Evolutionary conservation across 2,797 vertebrate species (phyloP).

Genomic region (Myotis vivesi): DNA sequence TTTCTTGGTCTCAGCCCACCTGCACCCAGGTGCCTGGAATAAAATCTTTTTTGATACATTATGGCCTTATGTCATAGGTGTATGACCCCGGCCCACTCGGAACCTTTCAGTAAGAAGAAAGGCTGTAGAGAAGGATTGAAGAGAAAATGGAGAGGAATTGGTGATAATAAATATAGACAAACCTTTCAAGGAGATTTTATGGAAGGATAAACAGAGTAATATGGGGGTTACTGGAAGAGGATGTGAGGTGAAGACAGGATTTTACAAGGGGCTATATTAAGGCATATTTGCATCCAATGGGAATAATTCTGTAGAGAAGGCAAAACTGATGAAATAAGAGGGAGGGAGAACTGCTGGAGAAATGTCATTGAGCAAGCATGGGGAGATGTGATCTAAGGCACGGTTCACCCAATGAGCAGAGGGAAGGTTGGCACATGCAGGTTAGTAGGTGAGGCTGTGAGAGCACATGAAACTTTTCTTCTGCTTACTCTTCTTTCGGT

Average conservation of each 20-base stretch:
- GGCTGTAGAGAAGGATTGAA: not conserved
- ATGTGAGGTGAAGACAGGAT: not conserved
- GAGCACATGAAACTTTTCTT: not conserved
- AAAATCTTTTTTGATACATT: no score
- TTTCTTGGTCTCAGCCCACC: no score
- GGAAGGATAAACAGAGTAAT: not conserved
- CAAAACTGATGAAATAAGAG: not conserved
- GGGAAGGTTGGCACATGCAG: not conserved
- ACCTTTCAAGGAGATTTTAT: not conserved
- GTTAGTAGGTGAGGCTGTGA: not conserved
- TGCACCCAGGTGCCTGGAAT: no score
- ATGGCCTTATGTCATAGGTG: no score
- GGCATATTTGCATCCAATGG: not conserved
- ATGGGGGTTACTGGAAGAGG: not conserved
- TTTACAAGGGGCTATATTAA: not conserved
- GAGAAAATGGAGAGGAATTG: not conserved
- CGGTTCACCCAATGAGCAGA: not conserved
- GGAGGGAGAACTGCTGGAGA: not conserved
- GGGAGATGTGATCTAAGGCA: not conserved
- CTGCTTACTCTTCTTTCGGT: not conserved
- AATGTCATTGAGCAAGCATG: not conserved
- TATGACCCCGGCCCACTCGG: no score
- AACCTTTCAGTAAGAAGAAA: not conserved
- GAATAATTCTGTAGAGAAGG: not conserved
- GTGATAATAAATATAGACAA: not conserved